A percentile compares a stretch with the other conserved stretches of the same genome.
Conservation (phyloP, 2,888 invertebrate species). For the Torymus texanus region DNA sequence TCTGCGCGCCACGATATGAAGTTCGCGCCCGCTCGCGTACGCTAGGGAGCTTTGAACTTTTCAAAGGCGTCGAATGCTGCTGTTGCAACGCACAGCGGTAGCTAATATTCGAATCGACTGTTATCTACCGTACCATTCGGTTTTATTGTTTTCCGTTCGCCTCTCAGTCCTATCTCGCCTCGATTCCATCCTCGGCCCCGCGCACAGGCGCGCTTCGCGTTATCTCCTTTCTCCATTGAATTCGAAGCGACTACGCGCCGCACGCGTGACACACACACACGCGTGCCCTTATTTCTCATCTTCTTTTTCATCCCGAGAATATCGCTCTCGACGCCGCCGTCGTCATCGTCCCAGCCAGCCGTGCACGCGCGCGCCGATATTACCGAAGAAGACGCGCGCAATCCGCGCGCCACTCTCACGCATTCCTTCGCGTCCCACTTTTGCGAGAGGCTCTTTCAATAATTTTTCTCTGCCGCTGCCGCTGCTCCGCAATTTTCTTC, state of each 20-base stretch:
- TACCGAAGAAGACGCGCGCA: constrained; percentile 2
- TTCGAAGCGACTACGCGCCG: not conserved
- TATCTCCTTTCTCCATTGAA: constrained; percentile 19
- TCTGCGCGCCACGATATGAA: constrained; percentile 2
- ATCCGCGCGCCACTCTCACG: not conserved
- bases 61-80: not conserved
- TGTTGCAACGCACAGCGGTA: not conserved
- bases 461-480: too few species aligned
- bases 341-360: too few species aligned
- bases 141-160: constrained; percentile 50
- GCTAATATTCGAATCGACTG: constrained; percentile 45
- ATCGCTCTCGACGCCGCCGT: too few species aligned
- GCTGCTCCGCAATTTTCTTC: too few species aligned
- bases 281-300: not conserved
- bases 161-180: not conserved
- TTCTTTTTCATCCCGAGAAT: not conserved
- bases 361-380: not conserved
- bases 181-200: not conserved
- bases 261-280: not conserved
- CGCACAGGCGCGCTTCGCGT: not conserved
- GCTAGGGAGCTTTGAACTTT: constrained; percentile 26
- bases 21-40: not conserved
- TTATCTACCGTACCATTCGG: constrained; percentile 42
- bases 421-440: not conserved
- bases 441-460: not conserved